Base-by-base conservation (phyloP, 2,113 vertebrate species). In the Scartelaos histophorus region DNA sequence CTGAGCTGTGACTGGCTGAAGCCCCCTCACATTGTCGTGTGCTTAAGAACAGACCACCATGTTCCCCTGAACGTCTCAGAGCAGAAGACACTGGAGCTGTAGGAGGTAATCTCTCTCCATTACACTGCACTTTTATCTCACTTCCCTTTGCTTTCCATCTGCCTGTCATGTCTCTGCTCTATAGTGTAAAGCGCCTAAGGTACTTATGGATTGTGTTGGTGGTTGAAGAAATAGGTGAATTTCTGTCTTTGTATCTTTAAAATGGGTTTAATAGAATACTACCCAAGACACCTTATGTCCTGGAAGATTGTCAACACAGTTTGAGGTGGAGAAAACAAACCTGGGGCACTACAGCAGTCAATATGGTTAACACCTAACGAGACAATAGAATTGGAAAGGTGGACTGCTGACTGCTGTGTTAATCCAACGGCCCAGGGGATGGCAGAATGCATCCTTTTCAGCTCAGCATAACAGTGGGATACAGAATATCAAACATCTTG, bases 41-140 rank as follows among this genome's bases (percentile, higher is more conserved):
- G 66, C 72, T 73, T 53, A 74, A 84, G 69, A 84, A 85, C 73
- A 88, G 84, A 87, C 82, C 86, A 82, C 78, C 67, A 72, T 66
- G 75, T 79, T 68, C 80, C 76, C 75, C 73, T 82, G 70, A 64
- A 79, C 74, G 78, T 73, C 79, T 71, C 62, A 81, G 60, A 76
- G 77, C 89, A 87, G 80, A 74, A 82, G 81, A 89, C 81, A 85
- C 79, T 79, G 82, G 73, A 85, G 79, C 83, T n/a, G 90, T 89
- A 83, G 86, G 90, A 85, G 84, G 85, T 85, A 81, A 79, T 83
- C 83, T 84, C 85, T 90, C 82, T 71, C 82, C 80, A 80, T 90
- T 82, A 70, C 78, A 69, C 81, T 86, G 84, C 76, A 72, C 88
- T 89, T 84, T 85, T 85, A 87, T 89, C 87, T 86, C 72, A 65